Evolutionary conservation across 2,797 vertebrate species (phyloP), one percentile per base, ranked within the genome.

Genomic region (Sebastes minor): DNA sequence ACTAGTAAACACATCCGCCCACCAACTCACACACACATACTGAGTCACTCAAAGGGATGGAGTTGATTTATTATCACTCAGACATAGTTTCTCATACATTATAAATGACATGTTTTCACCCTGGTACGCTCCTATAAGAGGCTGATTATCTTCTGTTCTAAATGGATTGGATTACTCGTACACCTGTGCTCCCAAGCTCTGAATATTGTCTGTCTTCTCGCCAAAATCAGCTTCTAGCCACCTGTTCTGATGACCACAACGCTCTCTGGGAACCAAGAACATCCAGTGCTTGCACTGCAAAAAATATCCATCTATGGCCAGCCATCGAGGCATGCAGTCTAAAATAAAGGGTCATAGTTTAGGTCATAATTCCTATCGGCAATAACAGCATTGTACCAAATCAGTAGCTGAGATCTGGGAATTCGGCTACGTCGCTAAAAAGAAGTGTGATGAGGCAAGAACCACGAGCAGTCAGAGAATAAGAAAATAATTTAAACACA

Each of bases 191-290:
- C 86, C 61, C 87, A 86, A 80, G 83, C 83, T 49, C 66, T 68
- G 55, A 35, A 25, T 83, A 86, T 81, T 81, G 60, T 53, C 83
- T 91, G 92, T 89, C 86, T 73, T 84, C 73, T 55, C n/a, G 94
- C 92, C 88, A 93, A 89, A 88, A 88, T 91, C 88, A 82, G 79
- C 90, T 75, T 86, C 55, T 28, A 20, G 68, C 92, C 94, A 94
- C 94, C 94, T 95, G 94, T 94, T 94, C 57, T 74, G 78, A 83
- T 83, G 80, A 83, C 69, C 71, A 56, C 14, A 71, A 84, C 66
- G 38, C 3, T 83, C 20, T 49, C 59, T 88, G 83, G 78, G 83
- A 91, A 80, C 60, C 7, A 18, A 87, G 4, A 76, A 18, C 69
- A 67, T 64, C 80, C 69, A 85, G 71, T 16, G 68, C n/a, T 16